A percentile compares a stretch with the other conserved stretches of the same genome.
phyloP scores from a whole-genome alignment of 2,888 invertebrate genomes.

The Pogonocherus hispidulus region DNA sequence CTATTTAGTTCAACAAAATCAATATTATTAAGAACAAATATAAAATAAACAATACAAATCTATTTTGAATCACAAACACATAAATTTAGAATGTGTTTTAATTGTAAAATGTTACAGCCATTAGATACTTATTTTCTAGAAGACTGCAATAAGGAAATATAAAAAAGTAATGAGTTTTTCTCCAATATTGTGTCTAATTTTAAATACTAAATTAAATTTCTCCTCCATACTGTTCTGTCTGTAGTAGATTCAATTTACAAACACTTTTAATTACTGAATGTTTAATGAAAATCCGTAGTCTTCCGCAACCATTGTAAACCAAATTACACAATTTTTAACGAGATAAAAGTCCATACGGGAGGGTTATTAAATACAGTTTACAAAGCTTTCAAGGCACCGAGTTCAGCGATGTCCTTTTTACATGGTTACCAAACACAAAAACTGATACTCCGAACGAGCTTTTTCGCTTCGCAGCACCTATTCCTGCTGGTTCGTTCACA shows the following conservation, averaged over 20 bases:
- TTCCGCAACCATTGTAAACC: conserved; percentile 50
- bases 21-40: too few species aligned
- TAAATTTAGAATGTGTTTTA: too few species aligned
- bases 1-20: too few species aligned
- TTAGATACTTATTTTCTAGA: too few species aligned
- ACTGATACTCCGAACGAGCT: conserved; percentile 56
- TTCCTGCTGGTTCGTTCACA: conserved; percentile 50
- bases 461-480: conserved; percentile 55
- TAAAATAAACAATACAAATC: too few species aligned
- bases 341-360: conserved; percentile 62
- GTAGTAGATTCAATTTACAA: neutral
- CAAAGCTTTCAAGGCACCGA: conserved; percentile 58
- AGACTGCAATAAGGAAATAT: too few species aligned
- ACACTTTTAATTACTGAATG: conserved; percentile 45
- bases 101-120: too few species aligned
- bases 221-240: neutral
- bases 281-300: conserved; percentile 37
- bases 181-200: too few species aligned
- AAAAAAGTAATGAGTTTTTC: too few species aligned
- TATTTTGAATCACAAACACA: too few species aligned
- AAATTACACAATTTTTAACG: conserved; percentile 61
- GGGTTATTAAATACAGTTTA: conserved; percentile 63
- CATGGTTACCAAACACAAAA: conserved; percentile 58
- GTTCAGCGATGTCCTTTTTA: conserved; percentile 61
- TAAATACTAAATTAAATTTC: too few species aligned